Percentiles rank a stretch among this genome's conserved stretches.
Evolutionary conservation across 2,888 invertebrate genomes (phyloP).

Genomic region (Meghimatium bilineatum): DNA sequence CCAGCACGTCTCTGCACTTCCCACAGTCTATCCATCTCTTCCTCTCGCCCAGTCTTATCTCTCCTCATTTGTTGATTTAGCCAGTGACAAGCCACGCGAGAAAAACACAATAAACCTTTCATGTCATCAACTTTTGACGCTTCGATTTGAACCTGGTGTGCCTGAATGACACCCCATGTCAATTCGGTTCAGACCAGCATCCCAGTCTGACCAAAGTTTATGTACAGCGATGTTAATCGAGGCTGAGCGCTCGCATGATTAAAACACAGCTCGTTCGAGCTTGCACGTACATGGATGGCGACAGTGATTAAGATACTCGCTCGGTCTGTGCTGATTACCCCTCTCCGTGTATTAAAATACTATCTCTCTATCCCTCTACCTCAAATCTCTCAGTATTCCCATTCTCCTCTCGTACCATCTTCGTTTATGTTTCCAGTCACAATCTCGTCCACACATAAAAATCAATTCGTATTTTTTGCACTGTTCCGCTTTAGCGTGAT

Average conservation of each 20-base stretch:
- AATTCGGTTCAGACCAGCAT: slow-evolving; percentile 4
- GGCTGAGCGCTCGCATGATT: slow-evolving; percentile 26
- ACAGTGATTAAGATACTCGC: slow-evolving; percentile 35
- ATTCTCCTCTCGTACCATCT: background rate
- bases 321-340: background rate
- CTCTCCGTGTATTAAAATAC: background rate
- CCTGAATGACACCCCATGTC: slow-evolving; percentile 24
- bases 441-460: background rate
- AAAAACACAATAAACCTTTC: slow-evolving; percentile 24
- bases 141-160: slow-evolving; percentile 28
- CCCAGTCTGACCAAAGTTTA: slow-evolving; percentile 14
- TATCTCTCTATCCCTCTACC: background rate
- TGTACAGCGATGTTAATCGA: slow-evolving; percentile 31
- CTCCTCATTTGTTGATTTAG: slow-evolving; percentile 5
- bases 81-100: slow-evolving; percentile 10
- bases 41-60: slow-evolving; percentile 4
- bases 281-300: slow-evolving; percentile 35
- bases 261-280: slow-evolving; percentile 25
- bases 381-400: background rate
- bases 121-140: slow-evolving; percentile 38
- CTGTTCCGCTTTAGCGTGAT: background rate
- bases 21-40: background rate
- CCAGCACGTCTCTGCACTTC: background rate
- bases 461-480: background rate
- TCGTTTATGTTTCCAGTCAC: slow-evolving; percentile 7